phyloP scores from a whole-genome alignment of 2,113 vertebrate genomes.

The Eretmochelys imbricata region DNA sequence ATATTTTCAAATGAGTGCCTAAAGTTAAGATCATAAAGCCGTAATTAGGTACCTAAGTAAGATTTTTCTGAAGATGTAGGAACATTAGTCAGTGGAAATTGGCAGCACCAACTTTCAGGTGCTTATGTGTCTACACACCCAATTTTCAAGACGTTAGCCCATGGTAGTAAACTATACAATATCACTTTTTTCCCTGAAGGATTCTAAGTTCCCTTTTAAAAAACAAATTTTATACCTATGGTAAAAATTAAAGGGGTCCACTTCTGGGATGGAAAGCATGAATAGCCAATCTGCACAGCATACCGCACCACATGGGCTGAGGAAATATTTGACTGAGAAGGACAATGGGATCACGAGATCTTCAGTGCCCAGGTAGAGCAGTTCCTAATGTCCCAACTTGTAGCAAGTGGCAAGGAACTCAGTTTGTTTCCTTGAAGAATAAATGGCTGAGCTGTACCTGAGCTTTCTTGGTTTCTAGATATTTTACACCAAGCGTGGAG shows the following conservation, averaged over 20 bases:
- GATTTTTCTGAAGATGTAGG: background rate
- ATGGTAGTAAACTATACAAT: background rate
- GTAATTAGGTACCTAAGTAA: background rate
- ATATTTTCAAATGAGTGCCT: background rate
- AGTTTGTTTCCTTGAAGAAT: no score
- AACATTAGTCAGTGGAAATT: background rate
- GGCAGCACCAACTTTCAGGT: background rate
- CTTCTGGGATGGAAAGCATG: background rate
- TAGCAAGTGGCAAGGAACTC: background rate
- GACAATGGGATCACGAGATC: slow-evolving; percentile 21
- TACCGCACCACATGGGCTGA: background rate
- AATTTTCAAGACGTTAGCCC: background rate
- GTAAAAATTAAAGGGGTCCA: background rate
- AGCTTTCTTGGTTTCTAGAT: no score
- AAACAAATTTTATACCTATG: background rate
- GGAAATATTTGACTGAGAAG: background rate
- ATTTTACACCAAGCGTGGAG: no score
- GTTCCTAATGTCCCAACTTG: slow-evolving; percentile 25
- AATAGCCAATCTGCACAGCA: background rate
- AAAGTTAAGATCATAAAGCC: background rate
- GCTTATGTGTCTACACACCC: background rate
- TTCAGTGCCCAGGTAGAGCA: slow-evolving; percentile 24
- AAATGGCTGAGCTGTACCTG: no score
- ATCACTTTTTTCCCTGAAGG: background rate
- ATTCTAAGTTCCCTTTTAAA: background rate